A percentile compares a stretch with the other conserved stretches of the same genome.
Conservation (phyloP, 1,140 invertebrate genomes). For the Aplysia californica region DNA sequence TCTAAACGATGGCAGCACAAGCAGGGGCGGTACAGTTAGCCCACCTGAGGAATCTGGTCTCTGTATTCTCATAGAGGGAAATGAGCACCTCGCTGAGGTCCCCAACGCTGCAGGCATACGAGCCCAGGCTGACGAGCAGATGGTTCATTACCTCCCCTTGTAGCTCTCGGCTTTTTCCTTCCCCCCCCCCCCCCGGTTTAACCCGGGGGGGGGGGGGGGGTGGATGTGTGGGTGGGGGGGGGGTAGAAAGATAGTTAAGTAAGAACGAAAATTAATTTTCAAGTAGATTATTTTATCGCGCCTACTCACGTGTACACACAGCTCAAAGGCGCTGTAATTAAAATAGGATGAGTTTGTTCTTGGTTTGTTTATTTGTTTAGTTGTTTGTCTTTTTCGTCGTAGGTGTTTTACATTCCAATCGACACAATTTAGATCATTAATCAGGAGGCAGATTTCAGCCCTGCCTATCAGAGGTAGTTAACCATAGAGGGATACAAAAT, state of each 20-base stretch:
- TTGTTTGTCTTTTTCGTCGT: too few relatives aligned
- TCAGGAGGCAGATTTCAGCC: too few relatives aligned
- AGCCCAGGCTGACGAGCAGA: neutral
- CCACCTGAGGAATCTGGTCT: constrained; percentile 17
- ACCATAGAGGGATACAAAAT: too few relatives aligned
- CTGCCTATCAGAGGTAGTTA: too few relatives aligned
- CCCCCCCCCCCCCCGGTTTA: neutral
- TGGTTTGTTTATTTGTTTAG: neutral
- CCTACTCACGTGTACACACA: neutral
- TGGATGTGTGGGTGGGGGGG: neutral
- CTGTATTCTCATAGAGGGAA: constrained; percentile 8
- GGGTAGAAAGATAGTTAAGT: neutral
- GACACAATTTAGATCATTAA: too few relatives aligned
- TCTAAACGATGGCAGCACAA: too few relatives aligned
- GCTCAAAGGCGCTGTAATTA: neutral
- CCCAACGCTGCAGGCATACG: neutral
- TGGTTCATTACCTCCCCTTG: constrained; percentile 10
- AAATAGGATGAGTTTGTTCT: neutral
- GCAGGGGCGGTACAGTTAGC: too few relatives aligned
- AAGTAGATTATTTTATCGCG: neutral
- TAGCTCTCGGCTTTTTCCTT: neutral
- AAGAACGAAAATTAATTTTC: neutral
- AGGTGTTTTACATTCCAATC: too few relatives aligned
- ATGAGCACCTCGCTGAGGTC: constrained; percentile 11
- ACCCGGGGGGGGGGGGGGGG: neutral